These are phyloP conservation scores for Drosophila melanosoma DNA, from an alignment of 2,888 invertebrate species.

Conservation along the genomic window DNA sequence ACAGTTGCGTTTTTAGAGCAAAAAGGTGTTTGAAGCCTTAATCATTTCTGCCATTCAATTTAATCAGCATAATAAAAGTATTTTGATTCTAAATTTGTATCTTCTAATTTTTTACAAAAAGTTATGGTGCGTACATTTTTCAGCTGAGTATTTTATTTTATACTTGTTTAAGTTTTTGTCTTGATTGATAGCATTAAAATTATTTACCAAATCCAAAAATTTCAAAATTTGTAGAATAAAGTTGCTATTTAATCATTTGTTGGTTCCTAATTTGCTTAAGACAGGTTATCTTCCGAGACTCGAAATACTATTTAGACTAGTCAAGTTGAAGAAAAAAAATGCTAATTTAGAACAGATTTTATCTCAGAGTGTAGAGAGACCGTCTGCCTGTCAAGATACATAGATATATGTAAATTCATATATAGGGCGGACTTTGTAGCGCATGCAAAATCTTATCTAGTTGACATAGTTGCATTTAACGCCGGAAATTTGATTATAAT, in stretches of 20 bases:
- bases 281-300: too few species aligned
- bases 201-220: background rate
- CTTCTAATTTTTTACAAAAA: background rate
- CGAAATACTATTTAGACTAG: background rate
- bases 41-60: background rate
- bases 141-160: too few species aligned
- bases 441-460: constrained; percentile 69
- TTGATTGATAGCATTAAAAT: too few species aligned
- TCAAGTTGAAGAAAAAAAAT: background rate
- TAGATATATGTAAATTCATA: constrained; percentile 11
- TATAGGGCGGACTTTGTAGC: constrained; percentile 17
- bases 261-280: too few species aligned
- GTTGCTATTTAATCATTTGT: too few species aligned
- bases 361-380: background rate
- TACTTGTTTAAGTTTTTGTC: too few species aligned
- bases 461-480: constrained; percentile 71
- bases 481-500: constrained; percentile 75
- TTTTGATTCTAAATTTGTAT: background rate
- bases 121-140: background rate
- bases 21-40: background rate
- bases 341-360: background rate
- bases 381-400: background rate
- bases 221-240: too few species aligned
- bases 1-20: background rate
- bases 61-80: background rate